Evolutionary conservation across 2,113 vertebrate genomes (phyloP).

Genomic region (Pachypanchax playfairii): DNA sequence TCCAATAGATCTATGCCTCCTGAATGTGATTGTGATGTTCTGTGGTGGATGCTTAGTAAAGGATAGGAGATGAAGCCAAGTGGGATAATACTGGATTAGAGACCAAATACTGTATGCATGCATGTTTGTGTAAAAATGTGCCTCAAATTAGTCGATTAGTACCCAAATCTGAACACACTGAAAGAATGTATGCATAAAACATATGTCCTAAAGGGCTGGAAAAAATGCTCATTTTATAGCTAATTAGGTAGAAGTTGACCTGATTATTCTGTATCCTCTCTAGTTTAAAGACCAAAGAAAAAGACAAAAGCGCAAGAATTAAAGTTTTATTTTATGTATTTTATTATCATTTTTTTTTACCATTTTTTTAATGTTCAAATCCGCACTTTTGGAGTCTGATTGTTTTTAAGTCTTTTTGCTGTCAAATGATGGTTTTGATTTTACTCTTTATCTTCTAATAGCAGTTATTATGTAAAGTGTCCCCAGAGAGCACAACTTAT

Average conservation of each 20-base stretch:
- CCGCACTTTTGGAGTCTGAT: no score
- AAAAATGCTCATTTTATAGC: background rate
- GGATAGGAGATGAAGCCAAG: slow-evolving; percentile 42
- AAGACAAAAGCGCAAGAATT: no score
- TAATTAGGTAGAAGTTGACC: background rate
- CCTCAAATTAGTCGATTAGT: background rate
- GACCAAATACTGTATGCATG: slow-evolving; percentile 24
- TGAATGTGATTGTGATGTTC: slow-evolving; percentile 46
- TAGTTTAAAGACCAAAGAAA: background rate
- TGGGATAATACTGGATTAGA: slow-evolving; percentile 64
- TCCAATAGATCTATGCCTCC: slow-evolving; percentile 28
- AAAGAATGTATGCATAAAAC: background rate
- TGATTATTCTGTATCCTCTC: background rate
- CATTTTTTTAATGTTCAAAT: no score
- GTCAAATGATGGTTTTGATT: no score
- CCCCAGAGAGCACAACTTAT: no score
- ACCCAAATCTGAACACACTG: background rate
- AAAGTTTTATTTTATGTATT: no score
- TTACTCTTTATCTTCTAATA: no score
- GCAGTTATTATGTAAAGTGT: no score
- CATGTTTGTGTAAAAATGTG: background rate
- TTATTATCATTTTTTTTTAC: no score
- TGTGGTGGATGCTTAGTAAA: slow-evolving; percentile 19
- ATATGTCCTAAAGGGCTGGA: background rate
- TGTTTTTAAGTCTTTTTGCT: no score